A percentile compares a stretch with the other conserved stretches of the same genome.
phyloP scores from a whole-genome alignment of 2,113 vertebrate genomes.

The Seriola quinqueradiata region DNA sequence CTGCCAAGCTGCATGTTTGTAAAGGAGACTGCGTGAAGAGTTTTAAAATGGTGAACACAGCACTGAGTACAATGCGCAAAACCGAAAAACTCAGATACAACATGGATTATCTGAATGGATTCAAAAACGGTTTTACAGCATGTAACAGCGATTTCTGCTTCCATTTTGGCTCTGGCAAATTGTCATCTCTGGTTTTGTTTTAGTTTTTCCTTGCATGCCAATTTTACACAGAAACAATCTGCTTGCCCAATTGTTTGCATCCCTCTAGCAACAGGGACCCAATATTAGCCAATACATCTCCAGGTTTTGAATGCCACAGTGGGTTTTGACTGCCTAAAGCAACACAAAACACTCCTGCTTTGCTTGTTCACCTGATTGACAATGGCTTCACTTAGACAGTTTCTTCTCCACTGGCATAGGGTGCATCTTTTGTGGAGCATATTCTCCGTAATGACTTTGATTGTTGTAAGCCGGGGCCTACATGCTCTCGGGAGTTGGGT shows the following conservation, averaged over 20 bases:
- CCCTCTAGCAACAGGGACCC: constrained; percentile 40
- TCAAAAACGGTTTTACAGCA: constrained; percentile 14
- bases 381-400: constrained; percentile 41
- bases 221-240: constrained; percentile 53
- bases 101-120: constrained; percentile 32
- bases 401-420: constrained; percentile 35
- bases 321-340: constrained; percentile 38
- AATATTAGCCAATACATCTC: constrained; percentile 48
- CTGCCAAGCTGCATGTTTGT: constrained; percentile 17
- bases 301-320: constrained; percentile 52
- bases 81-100: constrained; percentile 3
- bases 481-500: constrained; percentile 29
- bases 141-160: constrained; percentile 22
- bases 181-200: constrained; percentile 59
- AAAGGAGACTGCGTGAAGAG: not conserved
- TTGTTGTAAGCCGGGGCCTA: constrained; percentile 43
- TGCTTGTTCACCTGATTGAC: constrained; percentile 54
- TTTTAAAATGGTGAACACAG: constrained; percentile 12
- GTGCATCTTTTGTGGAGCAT: constrained; percentile 37
- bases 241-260: constrained; percentile 56
- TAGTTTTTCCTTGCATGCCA: constrained; percentile 47
- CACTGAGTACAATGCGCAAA: not conserved
- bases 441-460: constrained; percentile 54
- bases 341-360: constrained; percentile 53
- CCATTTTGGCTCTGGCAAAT: constrained; percentile 39